phyloP scores from a whole-genome alignment of 2,797 vertebrate genomes.

The Anguilla anguilla region DNA sequence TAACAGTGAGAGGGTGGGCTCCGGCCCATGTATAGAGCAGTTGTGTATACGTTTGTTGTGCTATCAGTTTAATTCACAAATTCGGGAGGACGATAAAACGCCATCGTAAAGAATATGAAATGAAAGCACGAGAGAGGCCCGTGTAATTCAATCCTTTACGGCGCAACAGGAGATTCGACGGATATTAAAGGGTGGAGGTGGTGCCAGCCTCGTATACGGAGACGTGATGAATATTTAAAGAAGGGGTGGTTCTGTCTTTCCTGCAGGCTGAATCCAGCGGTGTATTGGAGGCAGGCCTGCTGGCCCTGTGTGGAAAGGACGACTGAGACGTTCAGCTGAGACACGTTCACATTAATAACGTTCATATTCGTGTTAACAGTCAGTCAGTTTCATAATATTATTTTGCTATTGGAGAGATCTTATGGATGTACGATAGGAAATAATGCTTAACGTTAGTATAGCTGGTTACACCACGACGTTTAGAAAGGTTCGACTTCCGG shows the following conservation, averaged over 20 bases:
- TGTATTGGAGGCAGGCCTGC: slow-evolving; percentile 80
- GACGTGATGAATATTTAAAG: not conserved
- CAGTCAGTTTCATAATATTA: not conserved
- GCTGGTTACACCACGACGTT: not conserved
- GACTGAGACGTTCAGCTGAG: slow-evolving; percentile 49
- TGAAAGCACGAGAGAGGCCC: not conserved
- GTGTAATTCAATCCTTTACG: not conserved
- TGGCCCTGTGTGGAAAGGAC: slow-evolving; percentile 79
- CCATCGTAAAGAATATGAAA: no score
- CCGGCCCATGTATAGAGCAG: not conserved
- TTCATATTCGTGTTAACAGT: not conserved
- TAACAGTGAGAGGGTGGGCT: not conserved
- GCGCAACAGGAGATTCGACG: not conserved
- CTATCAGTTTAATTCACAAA: no score
- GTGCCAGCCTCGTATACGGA: not conserved
- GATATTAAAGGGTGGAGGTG: not conserved
- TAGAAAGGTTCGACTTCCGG: not conserved
- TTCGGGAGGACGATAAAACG: not conserved
- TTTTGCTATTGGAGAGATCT: not conserved
- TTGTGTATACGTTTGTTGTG: no score
- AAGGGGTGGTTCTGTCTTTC: slow-evolving; percentile 34
- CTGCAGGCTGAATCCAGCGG: slow-evolving; percentile 85
- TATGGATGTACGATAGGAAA: not conserved
- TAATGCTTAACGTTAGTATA: not conserved
- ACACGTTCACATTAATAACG: not conserved